Evolutionary conservation across 2,888 invertebrate species (phyloP), one percentile per base, ranked within the genome.

Genomic region (Leucoma salicis): DNA sequence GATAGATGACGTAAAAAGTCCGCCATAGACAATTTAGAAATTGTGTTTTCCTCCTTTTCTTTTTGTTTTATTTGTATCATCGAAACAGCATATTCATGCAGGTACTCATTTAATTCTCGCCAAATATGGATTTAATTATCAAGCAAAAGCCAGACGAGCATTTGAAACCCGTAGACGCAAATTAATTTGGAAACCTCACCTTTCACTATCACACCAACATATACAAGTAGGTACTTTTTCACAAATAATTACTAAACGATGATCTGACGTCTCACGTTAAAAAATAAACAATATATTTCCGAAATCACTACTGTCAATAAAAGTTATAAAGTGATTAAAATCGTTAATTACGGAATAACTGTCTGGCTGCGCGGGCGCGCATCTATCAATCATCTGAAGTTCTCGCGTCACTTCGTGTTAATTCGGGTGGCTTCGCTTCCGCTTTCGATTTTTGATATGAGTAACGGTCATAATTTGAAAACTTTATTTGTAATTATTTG

Each of bases 321-420:
- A 39, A 42, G 50, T 53, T 42, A 48, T 39, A 44, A 42, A 39
- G 27, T 50, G 39, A 50, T 53, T 53, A 46, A 48, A 50, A 45
- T 34, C 41, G 21, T 45, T 50, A 50, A 53, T 53, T 50, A 47
- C 25, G 13, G 38, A 36, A 45, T 49, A 53, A 49, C 53, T 39
- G 53, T 49, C 46, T 14, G 11, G 13, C 18, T 29, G 38, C 40
- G 21, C 39, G 12, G 29, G 27, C 15, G 27, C 15, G 35, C 29
- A 18, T n/a, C 42, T 32, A 53, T 53, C 38, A 53, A 53, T 53
- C 53, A 49, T 38, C 12, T 35, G 42, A 40, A 40, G 24, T 31
- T 13, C 15, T 27, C 33, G 14, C 27, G 40, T 42, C 38, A 35
- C 28, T 46, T 43, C 37, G 33, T 31, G 15, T 33, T 34, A 42